Percentiles rank a stretch among this genome's conserved stretches.
These are phyloP conservation scores for Lysandra bellargus DNA, from an alignment of 2,888 invertebrate species.

Conservation along the genomic window DNA sequence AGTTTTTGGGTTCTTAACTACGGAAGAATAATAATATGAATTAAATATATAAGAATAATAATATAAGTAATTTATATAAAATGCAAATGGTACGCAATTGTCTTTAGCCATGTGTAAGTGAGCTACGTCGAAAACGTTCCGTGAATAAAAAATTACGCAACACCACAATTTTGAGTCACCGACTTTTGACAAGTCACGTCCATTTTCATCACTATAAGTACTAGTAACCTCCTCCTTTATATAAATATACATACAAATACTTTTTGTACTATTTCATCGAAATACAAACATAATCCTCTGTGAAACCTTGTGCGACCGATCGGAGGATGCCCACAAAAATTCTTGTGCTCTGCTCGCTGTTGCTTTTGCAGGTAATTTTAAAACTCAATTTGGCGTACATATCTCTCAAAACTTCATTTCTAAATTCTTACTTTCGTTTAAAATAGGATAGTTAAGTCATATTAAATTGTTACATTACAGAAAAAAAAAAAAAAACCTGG, in stretches of 20 bases:
- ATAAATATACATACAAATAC: constrained; percentile 21
- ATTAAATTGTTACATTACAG: neutral
- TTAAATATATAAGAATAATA: neutral
- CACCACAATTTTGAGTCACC: neutral
- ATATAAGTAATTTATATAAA: neutral
- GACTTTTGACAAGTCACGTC: constrained; percentile 10
- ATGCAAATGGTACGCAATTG: neutral
- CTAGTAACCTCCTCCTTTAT: neutral
- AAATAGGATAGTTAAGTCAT: neutral
- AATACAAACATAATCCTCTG: neutral
- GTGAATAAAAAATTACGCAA: neutral
- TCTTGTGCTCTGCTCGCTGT: constrained; percentile 1
- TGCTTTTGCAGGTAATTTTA: constrained; percentile 1
- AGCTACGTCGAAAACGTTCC: neutral
- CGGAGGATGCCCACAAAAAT: neutral
- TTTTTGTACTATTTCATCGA: neutral
- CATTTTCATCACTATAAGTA: constrained; percentile 21
- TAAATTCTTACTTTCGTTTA: neutral
- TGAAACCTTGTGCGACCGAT: neutral
- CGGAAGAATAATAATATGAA: neutral
- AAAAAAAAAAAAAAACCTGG: too few relatives aligned
- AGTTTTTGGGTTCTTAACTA: neutral
- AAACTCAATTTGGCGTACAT: neutral
- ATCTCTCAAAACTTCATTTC: neutral
- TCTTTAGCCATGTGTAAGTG: neutral